These are phyloP conservation scores for Gymnoscopelus microlampas DNA, from an alignment of 2,797 vertebrate genomes.

Conservation along the genomic window DNA sequence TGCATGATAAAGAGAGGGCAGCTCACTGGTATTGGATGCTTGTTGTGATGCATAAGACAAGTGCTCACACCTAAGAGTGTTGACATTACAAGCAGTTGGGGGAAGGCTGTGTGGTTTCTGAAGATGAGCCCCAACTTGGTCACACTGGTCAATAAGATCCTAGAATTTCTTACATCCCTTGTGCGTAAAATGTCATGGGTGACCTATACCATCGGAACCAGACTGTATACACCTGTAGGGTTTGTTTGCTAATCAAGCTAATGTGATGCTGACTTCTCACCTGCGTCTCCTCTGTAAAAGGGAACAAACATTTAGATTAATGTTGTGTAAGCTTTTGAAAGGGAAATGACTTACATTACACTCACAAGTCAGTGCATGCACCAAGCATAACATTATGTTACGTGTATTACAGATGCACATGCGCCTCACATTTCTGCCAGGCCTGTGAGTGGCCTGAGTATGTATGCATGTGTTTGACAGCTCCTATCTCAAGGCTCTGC, in stretches of 20 bases:
- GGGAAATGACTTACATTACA: no score
- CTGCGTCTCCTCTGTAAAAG: no score
- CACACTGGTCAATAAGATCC: slow-evolving; percentile 35
- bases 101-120: slow-evolving; percentile 45
- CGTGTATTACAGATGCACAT: background rate
- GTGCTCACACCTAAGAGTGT: slow-evolving; percentile 30
- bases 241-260: background rate
- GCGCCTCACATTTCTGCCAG: slow-evolving; percentile 6
- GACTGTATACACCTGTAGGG: background rate
- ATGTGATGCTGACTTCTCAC: no score
- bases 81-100: slow-evolving; percentile 26
- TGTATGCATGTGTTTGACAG: background rate
- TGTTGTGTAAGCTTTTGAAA: no score
- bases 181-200: slow-evolving; percentile 35
- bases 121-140: slow-evolving; percentile 42
- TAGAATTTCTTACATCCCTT: slow-evolving; percentile 44
- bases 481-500: background rate
- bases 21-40: slow-evolving; percentile 34
- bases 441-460: slow-evolving; percentile 17
- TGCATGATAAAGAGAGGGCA: slow-evolving; percentile 15
- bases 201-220: slow-evolving; percentile 27
- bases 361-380: no score
- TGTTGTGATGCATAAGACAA: slow-evolving; percentile 39
- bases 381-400: no score
- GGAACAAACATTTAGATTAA: no score